These are phyloP conservation scores for Ashinkailepas kermadecensis DNA, from an alignment of 2,888 invertebrate species.

Conservation along the genomic window DNA sequence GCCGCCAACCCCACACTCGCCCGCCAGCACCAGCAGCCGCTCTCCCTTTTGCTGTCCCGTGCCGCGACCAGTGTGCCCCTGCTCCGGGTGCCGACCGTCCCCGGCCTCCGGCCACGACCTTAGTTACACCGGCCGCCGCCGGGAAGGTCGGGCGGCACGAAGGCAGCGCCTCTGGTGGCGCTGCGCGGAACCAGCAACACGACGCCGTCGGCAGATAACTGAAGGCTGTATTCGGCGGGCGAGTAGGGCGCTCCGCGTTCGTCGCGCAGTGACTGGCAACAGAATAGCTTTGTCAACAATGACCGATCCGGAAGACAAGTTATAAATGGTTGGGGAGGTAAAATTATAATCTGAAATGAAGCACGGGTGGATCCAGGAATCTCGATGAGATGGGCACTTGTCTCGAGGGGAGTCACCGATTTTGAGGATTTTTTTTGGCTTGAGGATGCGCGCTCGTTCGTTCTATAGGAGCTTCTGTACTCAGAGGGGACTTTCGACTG, in stretches of 20 bases:
- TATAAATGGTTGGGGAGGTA: too few relatives aligned
- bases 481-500: too few relatives aligned
- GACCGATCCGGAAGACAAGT: too few relatives aligned
- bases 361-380: too few relatives aligned
- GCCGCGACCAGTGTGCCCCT: background rate
- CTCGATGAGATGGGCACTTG: too few relatives aligned
- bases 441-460: too few relatives aligned
- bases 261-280: conserved; percentile 71
- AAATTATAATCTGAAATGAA: too few relatives aligned
- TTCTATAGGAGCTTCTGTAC: too few relatives aligned
- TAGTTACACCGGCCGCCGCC: background rate
- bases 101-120: background rate
- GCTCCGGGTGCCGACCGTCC: background rate
- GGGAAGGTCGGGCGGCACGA: background rate
- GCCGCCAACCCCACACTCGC: background rate
- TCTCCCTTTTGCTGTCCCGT: background rate
- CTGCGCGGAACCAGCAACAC: conserved; percentile 73
- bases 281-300: too few relatives aligned
- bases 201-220: conserved; percentile 84
- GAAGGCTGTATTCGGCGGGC: conserved; percentile 75
- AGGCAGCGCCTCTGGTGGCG: conserved; percentile 1
- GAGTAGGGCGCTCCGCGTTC: conserved; percentile 80
- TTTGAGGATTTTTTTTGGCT: too few relatives aligned
- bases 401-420: too few relatives aligned
- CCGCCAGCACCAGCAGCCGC: background rate